Conservation (phyloP, 1,140 invertebrate species). For the Drosophila busckii region DNA sequence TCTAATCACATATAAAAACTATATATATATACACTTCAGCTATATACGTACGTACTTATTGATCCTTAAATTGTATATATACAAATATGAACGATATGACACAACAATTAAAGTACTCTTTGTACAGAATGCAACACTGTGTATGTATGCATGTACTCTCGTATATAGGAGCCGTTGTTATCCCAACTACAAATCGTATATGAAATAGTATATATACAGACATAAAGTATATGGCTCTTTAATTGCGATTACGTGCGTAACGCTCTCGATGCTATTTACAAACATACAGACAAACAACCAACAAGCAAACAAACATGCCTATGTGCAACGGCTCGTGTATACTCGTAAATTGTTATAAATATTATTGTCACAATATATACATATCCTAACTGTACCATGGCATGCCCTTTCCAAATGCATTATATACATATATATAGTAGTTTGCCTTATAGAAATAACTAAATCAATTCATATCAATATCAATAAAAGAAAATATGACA, state of each 20-base stretch:
- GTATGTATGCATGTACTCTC: slow-evolving; percentile 42
- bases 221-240: no score
- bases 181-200: no score
- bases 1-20: slow-evolving; percentile 10
- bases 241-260: no score
- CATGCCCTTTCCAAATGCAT: slow-evolving; percentile 30
- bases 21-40: slow-evolving; percentile 8
- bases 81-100: slow-evolving; percentile 4
- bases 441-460: slow-evolving; percentile 37
- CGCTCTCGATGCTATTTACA: no score
- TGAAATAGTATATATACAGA: no score
- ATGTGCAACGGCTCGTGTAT: slow-evolving; percentile 14
- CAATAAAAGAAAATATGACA: background rate
- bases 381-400: slow-evolving; percentile 15
- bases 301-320: no score
- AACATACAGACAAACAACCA: no score
- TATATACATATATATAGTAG: slow-evolving; percentile 11
- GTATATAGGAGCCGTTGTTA: no score
- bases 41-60: no score
- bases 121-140: slow-evolving; percentile 38
- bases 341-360: slow-evolving; percentile 1
- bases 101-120: slow-evolving; percentile 15
- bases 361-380: no score
- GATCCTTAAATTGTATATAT: slow-evolving; percentile 43
- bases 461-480: slow-evolving; percentile 15